Conservation (phyloP, 1,140 invertebrate species). For the Bombus ignitus region DNA sequence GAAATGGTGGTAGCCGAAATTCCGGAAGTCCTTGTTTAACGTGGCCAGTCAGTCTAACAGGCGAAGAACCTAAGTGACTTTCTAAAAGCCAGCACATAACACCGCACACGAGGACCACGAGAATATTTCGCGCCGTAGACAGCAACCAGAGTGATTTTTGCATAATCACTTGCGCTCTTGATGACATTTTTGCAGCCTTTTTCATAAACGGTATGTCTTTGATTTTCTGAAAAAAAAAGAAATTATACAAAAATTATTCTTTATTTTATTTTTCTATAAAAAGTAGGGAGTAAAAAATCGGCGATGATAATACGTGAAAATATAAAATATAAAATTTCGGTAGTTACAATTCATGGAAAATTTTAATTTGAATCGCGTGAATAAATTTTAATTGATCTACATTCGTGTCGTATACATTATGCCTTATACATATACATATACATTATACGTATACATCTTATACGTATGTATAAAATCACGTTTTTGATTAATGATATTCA, state of each 20-base stretch:
- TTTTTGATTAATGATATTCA: not conserved
- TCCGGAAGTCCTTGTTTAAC: constrained; percentile 88
- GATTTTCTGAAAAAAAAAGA: constrained; percentile 85
- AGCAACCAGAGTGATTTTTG: constrained; percentile 87
- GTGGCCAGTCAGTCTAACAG: constrained; percentile 88
- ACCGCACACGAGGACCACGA: constrained; percentile 88
- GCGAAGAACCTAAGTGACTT: constrained; percentile 83
- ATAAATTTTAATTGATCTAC: not conserved
- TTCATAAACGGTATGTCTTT: constrained; percentile 86
- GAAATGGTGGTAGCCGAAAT: constrained; percentile 86
- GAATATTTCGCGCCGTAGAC: constrained; percentile 90
- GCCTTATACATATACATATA: not conserved
- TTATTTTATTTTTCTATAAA: too few relatives aligned
- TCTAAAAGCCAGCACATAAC: constrained; percentile 86
- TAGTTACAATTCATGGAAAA: not conserved
- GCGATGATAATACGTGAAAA: not conserved
- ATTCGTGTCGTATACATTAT: too few relatives aligned
- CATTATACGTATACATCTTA: not conserved
- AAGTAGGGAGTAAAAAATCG: too few relatives aligned
- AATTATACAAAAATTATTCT: too few relatives aligned
- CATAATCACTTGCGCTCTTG: constrained; percentile 77
- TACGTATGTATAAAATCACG: too few relatives aligned
- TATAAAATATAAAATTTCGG: not conserved
- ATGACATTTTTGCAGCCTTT: constrained; percentile 79
- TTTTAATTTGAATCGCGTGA: not conserved